Conservation (phyloP, 1,140 invertebrate genomes). For the Caenorhabditis remanei region DNA sequence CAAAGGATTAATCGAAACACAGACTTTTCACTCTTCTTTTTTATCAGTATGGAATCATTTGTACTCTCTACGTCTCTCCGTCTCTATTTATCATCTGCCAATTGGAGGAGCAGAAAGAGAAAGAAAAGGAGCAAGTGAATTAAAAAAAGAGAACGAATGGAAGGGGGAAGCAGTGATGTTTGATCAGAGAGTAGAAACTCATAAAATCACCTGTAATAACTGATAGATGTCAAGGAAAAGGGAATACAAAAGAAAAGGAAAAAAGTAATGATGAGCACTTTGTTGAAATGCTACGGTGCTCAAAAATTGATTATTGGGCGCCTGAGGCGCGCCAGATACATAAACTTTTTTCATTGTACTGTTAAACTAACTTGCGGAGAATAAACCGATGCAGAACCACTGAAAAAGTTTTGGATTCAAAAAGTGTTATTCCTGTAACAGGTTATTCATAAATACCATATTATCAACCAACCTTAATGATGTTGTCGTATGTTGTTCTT, state of each 20-base stretch:
- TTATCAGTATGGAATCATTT: conserved; percentile 5
- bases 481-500: no score
- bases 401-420: no score
- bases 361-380: no score
- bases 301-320: no score
- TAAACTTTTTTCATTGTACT: no score
- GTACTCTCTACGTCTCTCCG: not conserved
- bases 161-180: not conserved
- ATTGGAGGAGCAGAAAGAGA: not conserved
- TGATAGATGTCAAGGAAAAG: not conserved
- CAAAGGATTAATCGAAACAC: no score
- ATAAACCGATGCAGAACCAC: no score
- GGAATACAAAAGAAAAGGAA: not conserved
- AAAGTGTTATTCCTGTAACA: no score
- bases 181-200: conserved; percentile 10
- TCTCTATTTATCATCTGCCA: not conserved
- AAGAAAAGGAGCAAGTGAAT: not conserved
- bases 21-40: conserved; percentile 6
- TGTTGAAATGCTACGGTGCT: no score
- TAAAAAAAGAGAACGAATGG: not conserved
- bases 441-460: no score
- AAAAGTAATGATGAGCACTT: not conserved
- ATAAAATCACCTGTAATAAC: not conserved
- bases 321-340: no score
- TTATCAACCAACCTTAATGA: no score